Base-by-base conservation (phyloP, 2,888 invertebrate species). In the Leucania comma region DNA sequence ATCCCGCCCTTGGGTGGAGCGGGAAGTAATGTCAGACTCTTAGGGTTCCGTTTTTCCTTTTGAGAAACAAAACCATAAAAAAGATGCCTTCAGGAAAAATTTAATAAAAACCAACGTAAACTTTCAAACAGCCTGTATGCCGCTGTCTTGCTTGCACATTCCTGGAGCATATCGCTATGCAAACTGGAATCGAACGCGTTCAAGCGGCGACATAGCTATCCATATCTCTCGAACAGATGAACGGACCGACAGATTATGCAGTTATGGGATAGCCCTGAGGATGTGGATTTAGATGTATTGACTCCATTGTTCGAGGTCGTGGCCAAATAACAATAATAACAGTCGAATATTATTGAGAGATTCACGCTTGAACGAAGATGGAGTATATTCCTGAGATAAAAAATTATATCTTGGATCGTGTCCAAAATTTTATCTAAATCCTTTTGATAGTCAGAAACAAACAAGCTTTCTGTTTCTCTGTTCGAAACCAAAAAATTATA, bases 141-240 rank as follows among this genome's bases (percentile, higher is more conserved):
- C 29, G 4, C 32, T 70, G 32, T 64, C 71, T 78, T 69, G 66
- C 77, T 72, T 79, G 57, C 60, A 72, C 87, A 89, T 90, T 88
- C 90, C 89, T 65, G 65, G 6, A 64, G 60, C 74, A 79, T 83
- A 82, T 79, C 75, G 85, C 84, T 87, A 89, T 88, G 86, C 88
- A 88, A 90, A 89, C 87, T 86, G 71, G 66, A 68, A 74, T 63
- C 75, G 81, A 75, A 81, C 80, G 61, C 80, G 54, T 71, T 71
- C 74, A 58, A 58, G 63, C 65, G 29, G 42, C 51, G 70, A 64
- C 61, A 72, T 66, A 68, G 54, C 65, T 68, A 65, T 66, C 71
- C 29, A 57, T 64, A 80, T 70, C 50, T 53, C 54, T 38, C 24
- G 42, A n/a, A 48, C 54, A 51, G 48, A 66, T 1, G 60, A 67